These are phyloP conservation scores for Suillia variegata DNA, from an alignment of 2,888 invertebrate genomes.

Conservation along the genomic window DNA sequence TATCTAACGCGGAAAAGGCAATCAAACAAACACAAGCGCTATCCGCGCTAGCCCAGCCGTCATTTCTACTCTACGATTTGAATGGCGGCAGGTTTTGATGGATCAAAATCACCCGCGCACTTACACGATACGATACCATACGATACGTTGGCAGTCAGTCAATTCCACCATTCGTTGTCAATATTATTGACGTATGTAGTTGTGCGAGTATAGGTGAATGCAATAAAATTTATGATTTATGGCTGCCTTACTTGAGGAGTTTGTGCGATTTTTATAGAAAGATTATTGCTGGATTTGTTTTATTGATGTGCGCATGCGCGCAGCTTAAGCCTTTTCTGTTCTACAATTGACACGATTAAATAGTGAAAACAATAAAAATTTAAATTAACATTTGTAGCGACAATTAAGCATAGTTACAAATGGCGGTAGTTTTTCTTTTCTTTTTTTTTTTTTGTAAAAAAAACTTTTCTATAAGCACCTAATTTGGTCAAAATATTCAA, in stretches of 20 bases:
- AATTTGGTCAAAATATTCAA: too few species aligned
- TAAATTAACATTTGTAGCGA: too few species aligned
- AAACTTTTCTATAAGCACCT: too few species aligned
- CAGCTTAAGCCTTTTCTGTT: not conserved
- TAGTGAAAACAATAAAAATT: too few species aligned
- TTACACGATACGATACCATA: not conserved
- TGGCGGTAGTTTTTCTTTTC: too few species aligned
- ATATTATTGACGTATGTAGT: not conserved
- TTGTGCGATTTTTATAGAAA: not conserved
- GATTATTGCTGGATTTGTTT: not conserved
- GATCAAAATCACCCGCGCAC: not conserved
- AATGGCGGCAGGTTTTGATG: not conserved
- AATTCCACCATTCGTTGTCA: not conserved
- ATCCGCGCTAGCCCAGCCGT: not conserved
- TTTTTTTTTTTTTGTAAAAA: too few species aligned
- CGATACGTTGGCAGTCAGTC: too few species aligned
- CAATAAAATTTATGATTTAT: not conserved
- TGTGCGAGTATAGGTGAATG: not conserved
- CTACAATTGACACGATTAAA: not conserved
- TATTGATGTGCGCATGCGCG: not conserved
- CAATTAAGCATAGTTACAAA: too few species aligned
- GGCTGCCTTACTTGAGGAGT: not conserved
- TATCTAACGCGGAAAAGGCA: constrained; percentile 35
- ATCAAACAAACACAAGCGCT: constrained; percentile 24
- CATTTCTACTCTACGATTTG: constrained; percentile 19